phyloP scores from a whole-genome alignment of 2,797 vertebrate species.

The Novumbra hubbsi region DNA sequence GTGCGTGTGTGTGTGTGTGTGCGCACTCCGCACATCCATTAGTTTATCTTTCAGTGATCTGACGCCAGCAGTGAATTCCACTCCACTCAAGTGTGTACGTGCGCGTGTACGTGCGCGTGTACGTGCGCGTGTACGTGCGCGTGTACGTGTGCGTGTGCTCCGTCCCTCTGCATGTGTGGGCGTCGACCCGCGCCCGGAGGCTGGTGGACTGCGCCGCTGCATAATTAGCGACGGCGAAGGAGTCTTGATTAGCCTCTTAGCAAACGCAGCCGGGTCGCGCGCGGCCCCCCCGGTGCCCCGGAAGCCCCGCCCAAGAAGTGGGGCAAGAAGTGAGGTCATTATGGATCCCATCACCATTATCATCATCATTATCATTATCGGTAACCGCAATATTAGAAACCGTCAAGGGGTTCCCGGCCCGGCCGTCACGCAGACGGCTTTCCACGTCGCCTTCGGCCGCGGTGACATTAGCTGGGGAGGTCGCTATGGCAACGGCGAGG shows the following conservation, averaged over 20 bases:
- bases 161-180: slow-evolving; percentile 1
- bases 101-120: background rate
- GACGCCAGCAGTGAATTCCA: slow-evolving; percentile 20
- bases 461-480: slow-evolving; percentile 1
- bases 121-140: background rate
- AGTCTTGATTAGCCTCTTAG: slow-evolving; percentile 57
- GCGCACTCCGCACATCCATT: slow-evolving; percentile 8
- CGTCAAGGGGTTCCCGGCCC: no score
- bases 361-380: slow-evolving; percentile 35
- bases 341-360: slow-evolving; percentile 33
- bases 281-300: background rate
- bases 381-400: background rate
- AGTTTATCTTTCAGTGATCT: background rate
- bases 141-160: slow-evolving; percentile 3
- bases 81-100: slow-evolving; percentile 1
- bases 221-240: slow-evolving; percentile 54
- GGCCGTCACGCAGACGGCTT: background rate
- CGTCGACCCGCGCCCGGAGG: slow-evolving; percentile 13
- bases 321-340: slow-evolving; percentile 30
- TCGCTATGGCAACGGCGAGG: slow-evolving; percentile 1
- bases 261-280: slow-evolving; percentile 33
- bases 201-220: slow-evolving; percentile 31
- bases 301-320: slow-evolving; percentile 25
- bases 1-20: slow-evolving; percentile 1
- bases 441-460: background rate